Base-by-base conservation (phyloP, 2,797 vertebrate genomes). In the Lacerta agilis region DNA sequence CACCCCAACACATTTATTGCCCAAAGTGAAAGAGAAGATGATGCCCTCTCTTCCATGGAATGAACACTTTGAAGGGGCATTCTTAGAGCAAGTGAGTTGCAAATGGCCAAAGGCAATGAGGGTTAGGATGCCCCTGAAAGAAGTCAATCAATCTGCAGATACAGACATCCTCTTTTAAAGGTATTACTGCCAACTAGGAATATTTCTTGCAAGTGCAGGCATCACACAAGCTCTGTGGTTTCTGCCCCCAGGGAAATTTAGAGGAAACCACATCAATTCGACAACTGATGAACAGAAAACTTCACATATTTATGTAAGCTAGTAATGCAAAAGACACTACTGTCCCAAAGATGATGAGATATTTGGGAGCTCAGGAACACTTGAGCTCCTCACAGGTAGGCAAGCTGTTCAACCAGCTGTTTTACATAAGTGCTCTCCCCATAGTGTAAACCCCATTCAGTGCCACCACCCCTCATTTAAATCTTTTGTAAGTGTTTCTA, bases 261-360 rank as follows among this genome's bases (percentile, higher is more conserved):
- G 41, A 75, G 15, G n/a, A 41, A 83, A 61, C 10, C 69, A 29
- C 55, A 64, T 45, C 49, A 73, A 72, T 43, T 61, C 49, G 64
- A 84, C 82, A 88, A 71, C 33, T 84, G 58, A 69, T 79, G 20
- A 88, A 79, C 38, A 85, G 58, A 88, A 83, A 77, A 66, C 10
- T 73, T 72, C 71, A 64, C 36, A 61, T 79, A 66, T 73, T 38
- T 73, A 33, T 33, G 13, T 73, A 79, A 84, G 49, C 49, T 36
- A 85, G 20, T n/a, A 55, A 36, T 58, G 67, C 82, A 80, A 80
- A 49, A 36, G 77, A 73, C 49, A 23, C n/a, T 23, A 66, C 15
- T 33, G 33, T 45, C 80, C 69, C 64, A n/a, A 38, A 85, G 77
- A 84, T 55, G 82, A 17, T 4, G 45, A 66, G 8, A 17, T 29